Evolutionary conservation across 2,113 vertebrate genomes (phyloP).

Genomic region (Silurus asotus): DNA sequence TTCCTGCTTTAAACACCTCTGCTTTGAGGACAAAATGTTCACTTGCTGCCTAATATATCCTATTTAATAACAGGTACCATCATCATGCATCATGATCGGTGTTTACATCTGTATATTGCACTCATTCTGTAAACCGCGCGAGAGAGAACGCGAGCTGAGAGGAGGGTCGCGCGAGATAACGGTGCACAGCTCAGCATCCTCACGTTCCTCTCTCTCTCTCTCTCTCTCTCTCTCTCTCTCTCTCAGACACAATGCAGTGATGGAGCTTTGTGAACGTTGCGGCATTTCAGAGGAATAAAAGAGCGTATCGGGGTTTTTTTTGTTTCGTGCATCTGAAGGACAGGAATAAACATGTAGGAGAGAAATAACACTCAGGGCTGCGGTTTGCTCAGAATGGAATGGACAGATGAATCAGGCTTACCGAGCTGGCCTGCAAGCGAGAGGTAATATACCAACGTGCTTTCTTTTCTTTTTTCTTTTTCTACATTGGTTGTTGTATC

Average conservation of each 20-base stretch:
- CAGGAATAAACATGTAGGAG: slow-evolving; percentile 15
- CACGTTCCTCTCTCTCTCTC: neutral
- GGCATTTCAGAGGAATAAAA: neutral
- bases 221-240: neutral
- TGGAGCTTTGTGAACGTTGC: neutral
- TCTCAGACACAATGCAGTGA: slow-evolving; percentile 6
- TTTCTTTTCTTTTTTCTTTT: no score
- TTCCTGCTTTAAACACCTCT: no score
- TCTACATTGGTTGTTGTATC: no score
- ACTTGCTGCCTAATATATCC: no score
- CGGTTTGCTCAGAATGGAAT: slow-evolving; percentile 65
- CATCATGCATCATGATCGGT: no score
- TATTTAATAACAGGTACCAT: no score
- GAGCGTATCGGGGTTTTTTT: neutral
- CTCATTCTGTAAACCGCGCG: neutral
- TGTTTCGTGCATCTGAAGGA: neutral
- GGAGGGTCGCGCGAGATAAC: slow-evolving; percentile 35
- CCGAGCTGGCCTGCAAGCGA: slow-evolving; percentile 66
- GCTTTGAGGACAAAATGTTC: no score
- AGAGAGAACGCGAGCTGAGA: neutral
- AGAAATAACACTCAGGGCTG: neutral
- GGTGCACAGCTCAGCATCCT: slow-evolving; percentile 28
- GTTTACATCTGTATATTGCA: no score
- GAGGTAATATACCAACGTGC: slow-evolving; percentile 60
- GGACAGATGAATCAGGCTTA: slow-evolving; percentile 63